Evolutionary conservation across 2,797 vertebrate genomes (phyloP), one percentile per base, ranked within the genome.

Genomic region (Acridotheres tristis): DNA sequence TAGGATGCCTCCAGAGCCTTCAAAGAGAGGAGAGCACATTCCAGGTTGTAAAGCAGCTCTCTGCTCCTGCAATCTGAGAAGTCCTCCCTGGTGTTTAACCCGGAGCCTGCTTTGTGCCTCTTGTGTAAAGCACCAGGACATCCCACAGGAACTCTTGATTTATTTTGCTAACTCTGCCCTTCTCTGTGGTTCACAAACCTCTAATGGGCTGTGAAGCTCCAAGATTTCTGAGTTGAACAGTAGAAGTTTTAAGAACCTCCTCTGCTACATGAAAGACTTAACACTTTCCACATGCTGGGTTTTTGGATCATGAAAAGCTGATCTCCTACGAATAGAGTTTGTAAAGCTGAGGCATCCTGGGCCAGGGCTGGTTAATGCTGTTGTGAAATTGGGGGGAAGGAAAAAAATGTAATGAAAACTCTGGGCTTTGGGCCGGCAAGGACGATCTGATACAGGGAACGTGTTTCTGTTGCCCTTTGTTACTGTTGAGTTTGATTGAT

Each of bases 121-220:
- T 67, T 95, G 95, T 96, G 94, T 76, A 93, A 93, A 97, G 97
- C 97, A 91, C 96, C 77, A 95, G 97, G 96, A 88, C 97, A 95
- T 97, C 97, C 97, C n/a, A 34, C 96, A 97, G 97, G 97, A 98
- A 96, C 97, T 96, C 97, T 85, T 94, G 95, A 97, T 98, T 98
- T 98, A 97, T 98, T 98, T 98, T 97, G 96, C 94, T 96, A 89
- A 78, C 97, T 97, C 95, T 97, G 96, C 95, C 96, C 94, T 97
- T 93, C 94, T 95, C 94, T 94, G 94, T 85, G 91, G 94, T 95
- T 97, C 95, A 96, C 87, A 96, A 95, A 85, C 86, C 95, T 94
- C 96, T 94, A 95, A 96, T 90, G 97, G 85, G 94, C 94, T 97
- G 93, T 93, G 97, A 95, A 97, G 91, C 96, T 91, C 85, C 23